Evolutionary conservation across 1,140 invertebrate genomes (phyloP).

Genomic region (Gyrodactylus bullatarudis): DNA sequence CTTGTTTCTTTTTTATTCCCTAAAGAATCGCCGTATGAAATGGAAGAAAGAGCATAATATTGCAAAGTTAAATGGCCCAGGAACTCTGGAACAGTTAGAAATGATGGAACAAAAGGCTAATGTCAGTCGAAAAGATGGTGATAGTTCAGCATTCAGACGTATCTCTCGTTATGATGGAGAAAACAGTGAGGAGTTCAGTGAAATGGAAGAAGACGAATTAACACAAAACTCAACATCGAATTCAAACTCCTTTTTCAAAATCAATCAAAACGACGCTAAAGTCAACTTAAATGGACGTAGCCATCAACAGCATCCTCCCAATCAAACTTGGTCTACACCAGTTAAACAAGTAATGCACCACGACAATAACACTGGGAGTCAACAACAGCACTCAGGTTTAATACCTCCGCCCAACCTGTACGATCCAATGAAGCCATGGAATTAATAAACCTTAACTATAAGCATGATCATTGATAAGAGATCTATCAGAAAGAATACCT

Average conservation of each 20-base stretch:
- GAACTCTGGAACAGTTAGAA: slow-evolving; percentile 2
- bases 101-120: background rate
- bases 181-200: background rate
- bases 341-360: background rate
- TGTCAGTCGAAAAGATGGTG: background rate
- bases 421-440: background rate
- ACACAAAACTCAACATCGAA: too few relatives aligned
- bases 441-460: too few relatives aligned
- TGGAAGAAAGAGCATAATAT: slow-evolving; percentile 7
- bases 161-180: background rate
- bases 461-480: too few relatives aligned
- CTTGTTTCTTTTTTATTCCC: background rate
- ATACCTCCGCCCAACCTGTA: background rate
- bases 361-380: too few relatives aligned
- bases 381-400: background rate
- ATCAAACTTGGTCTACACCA: background rate
- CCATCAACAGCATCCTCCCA: too few relatives aligned
- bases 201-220: too few relatives aligned
- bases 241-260: too few relatives aligned
- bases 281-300: too few relatives aligned
- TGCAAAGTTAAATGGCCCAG: slow-evolving; percentile 4
- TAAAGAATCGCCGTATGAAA: slow-evolving; percentile 5
- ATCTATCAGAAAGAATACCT: too few relatives aligned
- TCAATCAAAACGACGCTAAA: too few relatives aligned
- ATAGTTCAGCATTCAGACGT: too few relatives aligned